Conservation (phyloP, 2,888 invertebrate genomes). For the Chrysodeixis includens region DNA sequence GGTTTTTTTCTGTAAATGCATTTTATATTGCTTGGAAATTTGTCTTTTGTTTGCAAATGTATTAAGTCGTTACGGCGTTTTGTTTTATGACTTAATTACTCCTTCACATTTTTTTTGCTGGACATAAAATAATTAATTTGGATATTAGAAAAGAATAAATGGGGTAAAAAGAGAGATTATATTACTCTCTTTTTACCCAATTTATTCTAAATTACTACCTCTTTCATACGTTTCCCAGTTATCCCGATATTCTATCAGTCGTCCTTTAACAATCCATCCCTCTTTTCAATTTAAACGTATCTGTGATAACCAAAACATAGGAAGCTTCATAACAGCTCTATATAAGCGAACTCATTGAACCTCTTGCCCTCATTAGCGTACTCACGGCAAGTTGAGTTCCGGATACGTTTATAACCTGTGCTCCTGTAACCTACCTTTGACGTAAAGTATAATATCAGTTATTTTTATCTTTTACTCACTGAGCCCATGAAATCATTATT, state of each 20-base stretch:
- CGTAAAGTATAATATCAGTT: too few relatives aligned
- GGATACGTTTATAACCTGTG: background rate
- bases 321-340: background rate
- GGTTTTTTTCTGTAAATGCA: conserved; percentile 5
- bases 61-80: background rate
- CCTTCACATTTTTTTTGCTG: background rate
- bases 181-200: too few relatives aligned
- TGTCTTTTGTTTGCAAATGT: background rate
- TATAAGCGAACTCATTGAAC: background rate
- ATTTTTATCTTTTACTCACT: too few relatives aligned
- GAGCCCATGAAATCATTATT: too few relatives aligned
- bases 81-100: background rate
- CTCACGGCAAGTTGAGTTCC: background rate
- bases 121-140: too few relatives aligned
- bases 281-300: too few relatives aligned
- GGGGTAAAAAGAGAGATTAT: too few relatives aligned
- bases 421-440: background rate
- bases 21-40: conserved; percentile 8
- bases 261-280: background rate
- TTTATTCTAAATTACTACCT: too few relatives aligned
- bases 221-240: too few relatives aligned
- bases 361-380: background rate
- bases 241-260: too few relatives aligned
- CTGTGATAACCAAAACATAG: background rate
- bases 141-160: too few relatives aligned